Evolutionary conservation across 2,113 vertebrate species (phyloP), one percentile per base, ranked within the genome.

Genomic region (Leptobrachium ailaonicum): DNA sequence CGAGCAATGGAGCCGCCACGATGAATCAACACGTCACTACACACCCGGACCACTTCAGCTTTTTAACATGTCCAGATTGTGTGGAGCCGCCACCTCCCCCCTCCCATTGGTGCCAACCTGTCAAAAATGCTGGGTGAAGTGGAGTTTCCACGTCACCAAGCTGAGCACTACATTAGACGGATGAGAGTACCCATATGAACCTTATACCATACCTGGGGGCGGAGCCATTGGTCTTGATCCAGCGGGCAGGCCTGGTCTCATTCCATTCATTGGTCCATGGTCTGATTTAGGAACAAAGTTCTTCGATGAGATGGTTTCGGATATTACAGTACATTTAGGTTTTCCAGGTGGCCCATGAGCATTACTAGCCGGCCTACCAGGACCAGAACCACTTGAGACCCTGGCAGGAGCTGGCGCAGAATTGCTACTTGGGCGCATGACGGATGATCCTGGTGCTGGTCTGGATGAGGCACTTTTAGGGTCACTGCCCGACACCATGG

Each of bases 241-340:
- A 71, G 86, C 58, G 13, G 88, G 85, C 2, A 85, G 85, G 7
- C 92, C 82, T 60, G 94, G 87, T 83, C 89, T 94, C 90, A 91
- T 91, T 83, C 92, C 93, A 90, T 92, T 75, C 85, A 95, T 84
- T 83, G 90, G 83, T 81, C 94, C 93, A 58, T 92, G 95, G 84
- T 78, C 87, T 73, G 89, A 85, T 82, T 88, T 91, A 0, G 86
- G 73, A 68, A 92, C 87, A 13, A 98, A 89, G 87, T 96, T 96
- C 89, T 97, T 98, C 8, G 96, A 96, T 77, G 96, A 99, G 84
- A 99, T 97, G 10, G 97, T 99, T 90, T 99, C 97, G 0, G 97
- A 94, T 56, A 98, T 93, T 6, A 99, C 96, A 80, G 97, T 99
- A 84, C 98, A 99, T 74, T 88, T 95, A 2, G 95, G 94, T 88